Conservation (phyloP, 2,113 vertebrate species). For the Callipepla californica region DNA sequence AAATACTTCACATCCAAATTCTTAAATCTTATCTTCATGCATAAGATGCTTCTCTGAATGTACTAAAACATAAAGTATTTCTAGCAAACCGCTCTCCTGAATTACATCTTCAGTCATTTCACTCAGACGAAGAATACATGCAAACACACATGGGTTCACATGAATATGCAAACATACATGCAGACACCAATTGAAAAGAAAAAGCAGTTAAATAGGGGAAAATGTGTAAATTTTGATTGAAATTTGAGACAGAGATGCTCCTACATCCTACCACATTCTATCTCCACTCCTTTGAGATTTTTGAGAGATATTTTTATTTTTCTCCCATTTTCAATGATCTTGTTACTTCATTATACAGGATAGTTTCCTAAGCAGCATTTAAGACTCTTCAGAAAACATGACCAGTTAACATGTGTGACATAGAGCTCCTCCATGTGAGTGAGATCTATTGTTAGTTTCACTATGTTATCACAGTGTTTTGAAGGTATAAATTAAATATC, state of each 20-base stretch:
- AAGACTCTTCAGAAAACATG: neutral
- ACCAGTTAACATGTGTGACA: neutral
- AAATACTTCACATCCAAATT: neutral
- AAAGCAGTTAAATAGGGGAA: neutral
- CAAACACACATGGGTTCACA: neutral
- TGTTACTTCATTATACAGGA: neutral
- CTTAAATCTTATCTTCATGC: neutral
- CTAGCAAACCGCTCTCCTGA: neutral
- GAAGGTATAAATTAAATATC: neutral
- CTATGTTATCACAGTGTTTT: neutral
- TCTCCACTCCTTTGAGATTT: neutral
- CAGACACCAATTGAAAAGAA: neutral
- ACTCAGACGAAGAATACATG: neutral
- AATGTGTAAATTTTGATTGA: neutral
- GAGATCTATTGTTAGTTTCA: neutral
- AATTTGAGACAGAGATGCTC: neutral
- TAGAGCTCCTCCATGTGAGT: neutral
- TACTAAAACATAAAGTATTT: neutral
- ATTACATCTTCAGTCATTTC: neutral
- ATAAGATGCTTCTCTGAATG: neutral
- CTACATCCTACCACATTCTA: neutral
- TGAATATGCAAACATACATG: neutral
- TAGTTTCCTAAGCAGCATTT: neutral
- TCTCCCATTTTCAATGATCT: neutral
- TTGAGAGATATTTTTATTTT: neutral